Evolutionary conservation across 2,888 invertebrate species (phyloP).

Genomic region (Dicyrtoma fusca): DNA sequence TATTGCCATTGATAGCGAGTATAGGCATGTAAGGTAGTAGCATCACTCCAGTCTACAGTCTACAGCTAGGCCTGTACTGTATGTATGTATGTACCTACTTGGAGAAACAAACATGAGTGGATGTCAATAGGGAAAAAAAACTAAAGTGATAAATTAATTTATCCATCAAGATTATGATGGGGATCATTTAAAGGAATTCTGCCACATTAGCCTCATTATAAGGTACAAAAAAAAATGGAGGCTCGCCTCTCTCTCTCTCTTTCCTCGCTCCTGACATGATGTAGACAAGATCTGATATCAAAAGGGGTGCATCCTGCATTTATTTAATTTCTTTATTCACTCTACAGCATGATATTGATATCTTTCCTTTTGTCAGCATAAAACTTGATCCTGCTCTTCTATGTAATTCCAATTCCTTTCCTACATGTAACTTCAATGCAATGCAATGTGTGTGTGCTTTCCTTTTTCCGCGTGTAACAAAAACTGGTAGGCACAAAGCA

Average conservation of each 20-base stretch:
- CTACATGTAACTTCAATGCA: not conserved
- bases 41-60: too few relatives aligned
- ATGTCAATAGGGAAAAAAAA: slow-evolving; percentile 1
- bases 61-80: too few relatives aligned
- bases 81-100: too few relatives aligned
- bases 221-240: too few relatives aligned
- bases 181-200: slow-evolving; percentile 20
- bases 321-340: not conserved
- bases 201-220: too few relatives aligned
- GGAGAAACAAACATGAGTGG: too few relatives aligned
- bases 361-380: not conserved
- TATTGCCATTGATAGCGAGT: too few relatives aligned
- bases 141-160: slow-evolving; percentile 22
- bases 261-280: not conserved
- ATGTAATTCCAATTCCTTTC: not conserved
- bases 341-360: not conserved
- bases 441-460: not conserved
- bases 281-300: too few relatives aligned
- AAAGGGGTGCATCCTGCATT: not conserved
- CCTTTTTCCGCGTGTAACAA: too few relatives aligned
- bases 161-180: slow-evolving; percentile 15
- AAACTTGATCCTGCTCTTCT: not conserved
- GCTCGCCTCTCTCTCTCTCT: too few relatives aligned
- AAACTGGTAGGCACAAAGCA: too few relatives aligned
- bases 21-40: too few relatives aligned